A percentile compares a stretch with the other conserved stretches of the same genome.
Conservation (phyloP, 2,113 vertebrate genomes). For the Amia ocellicauda region DNA sequence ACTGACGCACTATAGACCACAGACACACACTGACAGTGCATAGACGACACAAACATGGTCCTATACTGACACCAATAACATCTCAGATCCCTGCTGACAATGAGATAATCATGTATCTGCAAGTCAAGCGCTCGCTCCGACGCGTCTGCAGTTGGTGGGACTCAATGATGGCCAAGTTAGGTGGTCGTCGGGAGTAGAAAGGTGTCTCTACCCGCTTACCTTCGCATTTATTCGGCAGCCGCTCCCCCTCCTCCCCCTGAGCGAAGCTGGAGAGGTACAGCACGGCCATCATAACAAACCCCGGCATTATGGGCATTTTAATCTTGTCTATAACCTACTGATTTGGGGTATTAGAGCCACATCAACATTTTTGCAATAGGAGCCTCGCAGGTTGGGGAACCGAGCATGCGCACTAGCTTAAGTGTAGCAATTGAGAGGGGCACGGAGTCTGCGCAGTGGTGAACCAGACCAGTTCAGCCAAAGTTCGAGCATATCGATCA, state of each 20-base stretch:
- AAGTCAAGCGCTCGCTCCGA: no score
- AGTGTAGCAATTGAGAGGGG: slow-evolving; percentile 14
- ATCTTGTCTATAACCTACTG: no score
- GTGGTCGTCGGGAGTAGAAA: no score
- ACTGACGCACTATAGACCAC: not conserved
- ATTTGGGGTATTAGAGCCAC: slow-evolving; percentile 40
- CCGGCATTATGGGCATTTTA: no score
- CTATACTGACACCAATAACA: no score
- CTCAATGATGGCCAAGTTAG: no score
- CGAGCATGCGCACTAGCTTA: slow-evolving; percentile 44
- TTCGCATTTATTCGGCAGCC: slow-evolving; percentile 80
- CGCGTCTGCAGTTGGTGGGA: no score
- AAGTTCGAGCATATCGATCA: slow-evolving; percentile 20
- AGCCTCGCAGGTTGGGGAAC: not conserved
- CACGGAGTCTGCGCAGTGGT: not conserved
- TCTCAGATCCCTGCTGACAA: no score
- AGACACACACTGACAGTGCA: not conserved
- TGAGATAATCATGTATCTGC: no score
- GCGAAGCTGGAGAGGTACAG: slow-evolving; percentile 35
- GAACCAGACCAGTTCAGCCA: slow-evolving; percentile 31
- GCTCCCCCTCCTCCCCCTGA: slow-evolving; percentile 57
- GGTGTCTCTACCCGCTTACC: slow-evolving; percentile 47
- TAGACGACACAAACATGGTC: not conserved
- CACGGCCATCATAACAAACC: slow-evolving; percentile 24
- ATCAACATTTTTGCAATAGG: slow-evolving; percentile 36